These are phyloP conservation scores for Ochotona princeps DNA, from an alignment of 2,113 vertebrate genomes.

Conservation along the genomic window DNA sequence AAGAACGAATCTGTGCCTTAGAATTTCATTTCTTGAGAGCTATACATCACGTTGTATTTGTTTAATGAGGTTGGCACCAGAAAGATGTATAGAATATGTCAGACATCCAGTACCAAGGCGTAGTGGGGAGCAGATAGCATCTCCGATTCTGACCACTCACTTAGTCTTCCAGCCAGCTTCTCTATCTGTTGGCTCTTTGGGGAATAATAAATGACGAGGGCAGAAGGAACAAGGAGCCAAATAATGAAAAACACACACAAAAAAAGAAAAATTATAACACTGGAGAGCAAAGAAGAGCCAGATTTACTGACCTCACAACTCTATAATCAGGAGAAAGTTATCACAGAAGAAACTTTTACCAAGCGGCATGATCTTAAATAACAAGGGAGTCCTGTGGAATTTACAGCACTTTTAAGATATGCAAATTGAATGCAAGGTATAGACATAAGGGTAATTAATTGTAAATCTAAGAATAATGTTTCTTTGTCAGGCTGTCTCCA, in stretches of 20 bases:
- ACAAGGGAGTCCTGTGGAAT: conserved; percentile 91
- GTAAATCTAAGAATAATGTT: conserved; percentile 99
- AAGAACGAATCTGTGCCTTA: conserved; percentile 50
- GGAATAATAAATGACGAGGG: conserved; percentile 96
- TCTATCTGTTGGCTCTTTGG: conserved; percentile 92
- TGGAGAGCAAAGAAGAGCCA: conserved; percentile 83
- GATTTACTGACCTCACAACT: conserved; percentile 88
- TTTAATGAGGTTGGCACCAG: conserved; percentile 94
- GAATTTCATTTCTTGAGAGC: conserved; percentile 93
- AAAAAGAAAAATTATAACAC: conserved; percentile 89
- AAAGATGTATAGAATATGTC: conserved; percentile 98
- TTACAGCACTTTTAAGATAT: conserved; percentile 96
- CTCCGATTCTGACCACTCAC: conserved; percentile 93
- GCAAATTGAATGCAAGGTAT: conserved; percentile 97
- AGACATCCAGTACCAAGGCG: conserved; percentile 92
- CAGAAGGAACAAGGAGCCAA: conserved; percentile 91
- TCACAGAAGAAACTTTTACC: conserved; percentile 87
- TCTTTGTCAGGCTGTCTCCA: conserved; percentile 97
- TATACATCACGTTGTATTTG: conserved; percentile 92
- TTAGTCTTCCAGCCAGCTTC: conserved; percentile 91
- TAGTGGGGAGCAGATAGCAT: conserved; percentile 95
- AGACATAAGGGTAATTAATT: conserved; percentile 99
- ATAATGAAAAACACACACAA: conserved; percentile 90
- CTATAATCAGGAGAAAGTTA: conserved; percentile 87
- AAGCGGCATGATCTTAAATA: conserved; percentile 91